Conservation (phyloP, 2,113 vertebrate genomes). For the Cephalopholis sonnerati region DNA sequence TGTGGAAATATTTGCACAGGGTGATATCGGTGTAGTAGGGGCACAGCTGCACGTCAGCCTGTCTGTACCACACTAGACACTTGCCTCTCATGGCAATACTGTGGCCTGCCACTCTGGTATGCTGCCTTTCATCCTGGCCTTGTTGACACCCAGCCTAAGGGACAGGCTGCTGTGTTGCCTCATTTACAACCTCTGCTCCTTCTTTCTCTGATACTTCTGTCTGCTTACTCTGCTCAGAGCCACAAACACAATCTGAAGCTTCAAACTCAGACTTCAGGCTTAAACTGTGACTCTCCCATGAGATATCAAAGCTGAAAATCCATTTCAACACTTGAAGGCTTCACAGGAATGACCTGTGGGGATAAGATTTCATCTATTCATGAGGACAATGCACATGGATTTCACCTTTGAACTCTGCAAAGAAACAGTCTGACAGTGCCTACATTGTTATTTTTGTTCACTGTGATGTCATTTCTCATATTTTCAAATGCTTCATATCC, state of each 20-base stretch:
- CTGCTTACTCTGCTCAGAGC: background rate
- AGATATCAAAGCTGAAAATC: too few species aligned
- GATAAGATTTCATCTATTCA: too few species aligned
- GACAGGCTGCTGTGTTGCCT: background rate
- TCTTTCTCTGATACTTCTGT: background rate
- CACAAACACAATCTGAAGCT: background rate
- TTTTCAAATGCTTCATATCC: too few species aligned
- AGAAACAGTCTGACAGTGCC: too few species aligned
- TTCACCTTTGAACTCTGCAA: too few species aligned
- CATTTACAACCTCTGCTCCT: background rate
- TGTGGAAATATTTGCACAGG: conserved; percentile 42
- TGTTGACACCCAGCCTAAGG: background rate
- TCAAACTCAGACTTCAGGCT: too few species aligned
- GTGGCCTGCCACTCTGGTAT: conserved; percentile 61
- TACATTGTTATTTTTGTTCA: too few species aligned
- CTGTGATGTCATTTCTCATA: too few species aligned
- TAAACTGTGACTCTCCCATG: too few species aligned
- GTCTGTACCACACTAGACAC: conserved; percentile 25
- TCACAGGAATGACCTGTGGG: too few species aligned
- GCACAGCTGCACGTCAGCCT: conserved; percentile 3
- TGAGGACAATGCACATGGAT: too few species aligned
- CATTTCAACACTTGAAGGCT: too few species aligned
- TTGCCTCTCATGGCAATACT: conserved; percentile 44
- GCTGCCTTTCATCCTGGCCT: conserved; percentile 13
- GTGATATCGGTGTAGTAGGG: background rate